A percentile compares a stretch with the other conserved stretches of the same genome.
Conservation (phyloP, 2,888 invertebrate genomes). For the Metacarcinus magister region DNA sequence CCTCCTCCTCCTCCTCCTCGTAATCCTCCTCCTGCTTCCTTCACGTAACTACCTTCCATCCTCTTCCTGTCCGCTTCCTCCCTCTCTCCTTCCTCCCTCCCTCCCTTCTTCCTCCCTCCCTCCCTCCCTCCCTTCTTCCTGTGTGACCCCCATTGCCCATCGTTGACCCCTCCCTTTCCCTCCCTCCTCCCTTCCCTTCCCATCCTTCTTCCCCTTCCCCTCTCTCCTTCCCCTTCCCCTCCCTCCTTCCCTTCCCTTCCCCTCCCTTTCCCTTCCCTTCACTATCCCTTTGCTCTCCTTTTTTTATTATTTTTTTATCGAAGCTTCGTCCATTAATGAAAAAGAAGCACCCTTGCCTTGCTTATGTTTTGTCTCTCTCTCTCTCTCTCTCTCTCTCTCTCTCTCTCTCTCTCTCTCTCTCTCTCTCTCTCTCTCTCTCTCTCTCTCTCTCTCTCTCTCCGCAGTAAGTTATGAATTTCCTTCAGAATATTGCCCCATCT, state of each 20-base stretch:
- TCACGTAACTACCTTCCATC: slow-evolving; percentile 17
- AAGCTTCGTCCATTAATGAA: too few relatives aligned
- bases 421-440: background rate
- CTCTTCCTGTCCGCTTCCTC: slow-evolving; percentile 33
- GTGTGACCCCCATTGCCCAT: too few relatives aligned
- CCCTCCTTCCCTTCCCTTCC: too few relatives aligned
- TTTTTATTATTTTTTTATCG: background rate
- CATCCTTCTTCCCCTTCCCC: background rate
- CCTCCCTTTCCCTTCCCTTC: background rate
- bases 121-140: background rate
- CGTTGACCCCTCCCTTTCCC: background rate
- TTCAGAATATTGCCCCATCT: background rate
- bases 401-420: background rate
- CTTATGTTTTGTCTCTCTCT: background rate
- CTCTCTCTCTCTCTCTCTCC: background rate
- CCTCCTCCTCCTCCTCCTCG: background rate
- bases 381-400: background rate
- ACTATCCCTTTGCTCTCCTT: background rate
- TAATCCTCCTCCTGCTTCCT: slow-evolving; percentile 32
- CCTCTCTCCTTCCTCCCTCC: background rate
- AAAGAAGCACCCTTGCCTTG: background rate
- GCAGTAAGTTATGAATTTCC: background rate
- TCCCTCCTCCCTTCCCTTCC: too few relatives aligned
- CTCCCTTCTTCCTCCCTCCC: background rate
- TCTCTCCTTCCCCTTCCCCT: background rate